Evolutionary conservation across 2,797 vertebrate species (phyloP), one percentile per base, ranked within the genome.

Genomic region (Arremon aurantiirostris): DNA sequence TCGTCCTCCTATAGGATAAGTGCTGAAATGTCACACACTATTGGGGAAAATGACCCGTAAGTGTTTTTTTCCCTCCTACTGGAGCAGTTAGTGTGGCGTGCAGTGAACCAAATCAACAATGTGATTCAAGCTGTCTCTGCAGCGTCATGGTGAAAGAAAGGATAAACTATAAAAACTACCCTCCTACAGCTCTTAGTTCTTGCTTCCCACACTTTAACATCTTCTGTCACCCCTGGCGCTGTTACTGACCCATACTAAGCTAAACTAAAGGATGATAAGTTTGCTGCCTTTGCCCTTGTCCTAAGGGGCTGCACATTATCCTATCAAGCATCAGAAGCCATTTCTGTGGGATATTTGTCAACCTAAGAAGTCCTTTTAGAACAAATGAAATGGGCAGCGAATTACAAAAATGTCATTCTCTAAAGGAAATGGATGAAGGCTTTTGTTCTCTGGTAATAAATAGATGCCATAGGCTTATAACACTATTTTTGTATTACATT

Each of bases 231-330:
- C 98, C 98, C 97, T 98, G 97, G 98, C 97, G 94, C 98, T 98
- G 98, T 98, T 98, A 98, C 98, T 98, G 98, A 98, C 98, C 98
- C 98, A 98, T 98, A 97, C 97, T 97, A 98, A 98, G 98, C 98
- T 98, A 98, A 98, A 98, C 98, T 98, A 98, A 98, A 98, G 98
- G 98, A 98, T 98, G 98, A 98, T 98, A 98, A 98, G 98, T 98
- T 98, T 98, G 97, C 98, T 98, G 98, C 98, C 97, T 98, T 97
- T 98, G 97, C 98, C 98, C 98, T 98, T 98, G 97, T 98, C 98
- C 98, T 98, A 97, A 98, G 98, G 98, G 98, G 98, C 98, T 98
- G 95, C 97, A 92, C 97, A 98, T 98, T 98, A 98, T 98, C 98
- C 98, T 98, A 98, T 98, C 98, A 98, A 98, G 97, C 97, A 98